A percentile compares a stretch with the other conserved stretches of the same genome.
Conservation (phyloP, 2,797 vertebrate genomes). For the Acanthurus tractus region DNA sequence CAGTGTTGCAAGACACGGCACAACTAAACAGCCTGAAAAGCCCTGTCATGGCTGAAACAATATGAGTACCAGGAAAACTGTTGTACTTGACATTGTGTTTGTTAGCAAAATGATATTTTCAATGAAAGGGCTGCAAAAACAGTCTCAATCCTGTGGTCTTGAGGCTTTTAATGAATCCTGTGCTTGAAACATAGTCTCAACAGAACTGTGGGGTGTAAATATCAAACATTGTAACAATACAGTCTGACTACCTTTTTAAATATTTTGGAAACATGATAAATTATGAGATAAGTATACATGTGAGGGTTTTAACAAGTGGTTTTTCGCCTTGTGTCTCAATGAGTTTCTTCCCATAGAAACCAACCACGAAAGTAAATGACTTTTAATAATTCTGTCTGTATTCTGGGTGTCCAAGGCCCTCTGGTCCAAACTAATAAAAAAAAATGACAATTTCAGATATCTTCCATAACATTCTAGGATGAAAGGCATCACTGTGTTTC, state of each 20-base stretch:
- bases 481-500: too few species aligned
- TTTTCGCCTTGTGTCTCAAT: background rate
- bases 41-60: background rate
- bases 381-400: background rate
- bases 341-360: background rate
- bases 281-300: background rate
- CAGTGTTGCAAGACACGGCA: background rate
- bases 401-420: background rate
- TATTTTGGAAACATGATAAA: background rate
- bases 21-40: background rate
- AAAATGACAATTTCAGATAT: too few species aligned
- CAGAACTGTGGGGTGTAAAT: background rate
- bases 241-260: background rate
- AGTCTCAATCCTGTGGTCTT: background rate
- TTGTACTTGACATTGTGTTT: background rate
- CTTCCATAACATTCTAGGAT: too few species aligned
- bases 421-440: background rate
- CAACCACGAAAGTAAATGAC: background rate
- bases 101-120: background rate
- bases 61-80: background rate
- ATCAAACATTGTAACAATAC: background rate
- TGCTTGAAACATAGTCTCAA: background rate
- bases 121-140: background rate
- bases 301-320: background rate
- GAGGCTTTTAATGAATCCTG: background rate